phyloP scores from a whole-genome alignment of 2,113 vertebrate species.

The Odontophorus gujanensis region DNA sequence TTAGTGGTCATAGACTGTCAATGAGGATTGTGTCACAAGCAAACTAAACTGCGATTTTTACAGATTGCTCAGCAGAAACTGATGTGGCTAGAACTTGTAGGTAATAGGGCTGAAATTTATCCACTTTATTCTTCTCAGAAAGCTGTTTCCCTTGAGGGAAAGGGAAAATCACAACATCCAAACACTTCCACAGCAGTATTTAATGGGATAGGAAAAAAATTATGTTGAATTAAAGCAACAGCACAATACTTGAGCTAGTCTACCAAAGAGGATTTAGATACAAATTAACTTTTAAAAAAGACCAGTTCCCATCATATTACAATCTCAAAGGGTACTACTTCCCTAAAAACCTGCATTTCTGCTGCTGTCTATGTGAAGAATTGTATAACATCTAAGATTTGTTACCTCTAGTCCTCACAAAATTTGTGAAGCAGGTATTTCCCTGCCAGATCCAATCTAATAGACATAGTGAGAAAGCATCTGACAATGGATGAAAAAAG shows the following conservation, averaged over 20 bases:
- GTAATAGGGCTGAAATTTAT: neutral
- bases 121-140: neutral
- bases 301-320: neutral
- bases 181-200: neutral
- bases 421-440: neutral
- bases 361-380: neutral
- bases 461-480: neutral
- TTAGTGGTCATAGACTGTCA: constrained; percentile 16
- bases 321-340: neutral
- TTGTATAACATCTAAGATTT: neutral
- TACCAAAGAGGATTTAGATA: neutral
- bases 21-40: constrained; percentile 33
- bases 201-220: neutral
- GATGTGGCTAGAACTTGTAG: neutral
- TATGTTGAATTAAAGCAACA: neutral
- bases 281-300: neutral
- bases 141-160: neutral
- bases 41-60: constrained; percentile 24
- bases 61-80: constrained; percentile 42
- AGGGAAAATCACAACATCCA: neutral
- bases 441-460: neutral
- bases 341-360: neutral
- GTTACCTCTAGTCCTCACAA: neutral
- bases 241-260: neutral
- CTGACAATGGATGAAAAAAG: neutral